Evolutionary conservation across 1,140 invertebrate genomes (phyloP), one percentile per base, ranked within the genome.

Genomic region (Drosophila teissieri): DNA sequence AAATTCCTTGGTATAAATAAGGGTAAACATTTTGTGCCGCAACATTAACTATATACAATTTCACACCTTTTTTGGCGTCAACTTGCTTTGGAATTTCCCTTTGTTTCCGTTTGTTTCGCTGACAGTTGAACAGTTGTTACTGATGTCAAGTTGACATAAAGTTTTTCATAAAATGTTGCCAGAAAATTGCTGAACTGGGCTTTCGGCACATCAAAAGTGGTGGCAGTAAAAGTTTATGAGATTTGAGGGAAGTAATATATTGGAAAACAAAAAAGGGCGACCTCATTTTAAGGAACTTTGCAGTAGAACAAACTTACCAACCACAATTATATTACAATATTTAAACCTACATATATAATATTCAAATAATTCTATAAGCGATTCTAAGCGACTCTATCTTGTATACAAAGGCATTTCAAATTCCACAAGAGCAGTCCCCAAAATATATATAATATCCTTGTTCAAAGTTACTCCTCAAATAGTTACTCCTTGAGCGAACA

Each of bases 111-210:
- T 63, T 15, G 15, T 14, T 24, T 36, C 12, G 42, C 46, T 65
- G 72, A 75, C 56, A 76, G 53, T 39, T 52, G 44, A 63, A 80
- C 74, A 73, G 77, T 79, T 79, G 40, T 45, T 68, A 45, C 78
- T 69, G 73, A 52, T 86, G 51, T 54, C 67, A 78, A 78, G 63
- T 74, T 78, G 82, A 76, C 80, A 60, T 80, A 75, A 75, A 70
- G 78, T 74, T 86, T 67, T 63, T 69, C 42, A 56, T 58, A 69
- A 74, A 81, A 40, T 48, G 44, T 24, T 46, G 39, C 31, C 39
- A 27, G 34, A 42, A 65, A 70, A 67, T 54, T 54, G 17, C 51
- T 12, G 24, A 48, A 31, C 49, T 46, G 14, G 39, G 15, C 31
- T 54, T 54, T 54, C 36, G 27, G 46, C 11, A 37, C 42, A 53